phyloP scores from a whole-genome alignment of 2,888 invertebrate genomes.

The Pardosa pseudoannulata region DNA sequence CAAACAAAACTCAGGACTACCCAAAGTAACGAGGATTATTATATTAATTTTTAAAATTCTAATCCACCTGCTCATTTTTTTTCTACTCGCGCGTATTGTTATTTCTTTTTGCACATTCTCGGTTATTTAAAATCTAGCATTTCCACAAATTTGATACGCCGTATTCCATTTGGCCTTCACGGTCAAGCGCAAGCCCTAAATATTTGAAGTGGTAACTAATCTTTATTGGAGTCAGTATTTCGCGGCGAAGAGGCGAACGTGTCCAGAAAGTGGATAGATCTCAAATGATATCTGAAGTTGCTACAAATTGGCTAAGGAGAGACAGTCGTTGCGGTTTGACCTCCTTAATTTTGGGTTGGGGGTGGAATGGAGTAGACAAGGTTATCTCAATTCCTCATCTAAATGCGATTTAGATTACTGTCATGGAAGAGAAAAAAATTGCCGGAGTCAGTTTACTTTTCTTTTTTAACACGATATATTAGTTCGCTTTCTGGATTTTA shows the following conservation, averaged over 20 bases:
- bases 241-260: conserved; percentile 16
- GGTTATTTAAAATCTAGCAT: no score
- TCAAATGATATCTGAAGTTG: background rate
- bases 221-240: background rate
- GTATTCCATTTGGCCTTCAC: background rate
- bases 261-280: conserved; percentile 8
- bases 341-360: background rate
- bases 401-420: background rate
- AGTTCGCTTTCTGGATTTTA: no score
- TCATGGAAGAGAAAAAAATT: no score
- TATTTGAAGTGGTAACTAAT: conserved; percentile 54
- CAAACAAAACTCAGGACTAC: no score
- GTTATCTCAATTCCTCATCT: conserved; percentile 19
- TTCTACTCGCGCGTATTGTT: no score
- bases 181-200: background rate
- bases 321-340: background rate
- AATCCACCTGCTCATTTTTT: no score
- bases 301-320: background rate
- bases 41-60: no score
- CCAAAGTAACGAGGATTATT: no score
- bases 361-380: conserved; percentile 23
- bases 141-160: background rate
- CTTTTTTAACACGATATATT: no score
- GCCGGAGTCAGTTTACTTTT: no score
- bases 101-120: no score